Percentiles rank a stretch among this genome's conserved stretches.
Conservation (phyloP, 2,888 invertebrate genomes). For the Machimus rusticus region DNA sequence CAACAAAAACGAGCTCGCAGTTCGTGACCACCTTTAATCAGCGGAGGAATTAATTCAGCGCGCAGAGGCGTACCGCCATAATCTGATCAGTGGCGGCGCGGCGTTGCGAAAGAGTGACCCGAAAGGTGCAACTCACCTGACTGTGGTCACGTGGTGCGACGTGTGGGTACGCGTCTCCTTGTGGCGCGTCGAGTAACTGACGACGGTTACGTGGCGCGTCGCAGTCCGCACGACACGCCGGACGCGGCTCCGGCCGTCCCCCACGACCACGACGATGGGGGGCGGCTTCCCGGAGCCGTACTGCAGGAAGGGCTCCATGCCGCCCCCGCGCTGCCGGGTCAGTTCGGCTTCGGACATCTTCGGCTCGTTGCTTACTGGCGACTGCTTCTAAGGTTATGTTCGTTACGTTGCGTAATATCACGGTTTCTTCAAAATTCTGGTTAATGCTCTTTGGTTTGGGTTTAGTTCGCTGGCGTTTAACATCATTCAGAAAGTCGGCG, state of each 20-base stretch:
- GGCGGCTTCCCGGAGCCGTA: constrained; percentile 61
- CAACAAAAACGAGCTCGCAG: not conserved
- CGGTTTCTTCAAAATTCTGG: not conserved
- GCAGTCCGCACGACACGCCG: constrained; percentile 62
- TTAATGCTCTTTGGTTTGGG: constrained; percentile 30
- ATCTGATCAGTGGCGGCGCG: not conserved
- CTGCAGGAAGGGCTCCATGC: constrained; percentile 58
- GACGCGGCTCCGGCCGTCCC: constrained; percentile 62
- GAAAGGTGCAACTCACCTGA: constrained; percentile 58
- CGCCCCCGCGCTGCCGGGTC: not conserved
- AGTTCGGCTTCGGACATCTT: constrained; percentile 21
- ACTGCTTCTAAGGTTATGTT: not conserved
- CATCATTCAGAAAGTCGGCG: not conserved
- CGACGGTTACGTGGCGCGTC: constrained; percentile 63
- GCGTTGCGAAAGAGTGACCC: not conserved
- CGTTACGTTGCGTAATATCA: not conserved
- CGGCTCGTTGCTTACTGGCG: not conserved
- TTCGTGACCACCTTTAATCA: constrained; percentile 17
- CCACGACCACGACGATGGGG: constrained; percentile 62
- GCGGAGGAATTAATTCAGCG: not conserved
- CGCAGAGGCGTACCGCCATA: not conserved
- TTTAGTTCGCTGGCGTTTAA: constrained; percentile 18
- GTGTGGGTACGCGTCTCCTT: constrained; percentile 63
- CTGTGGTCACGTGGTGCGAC: constrained; percentile 63
- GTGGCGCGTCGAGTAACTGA: constrained; percentile 62